Evolutionary conservation across 2,113 vertebrate genomes (phyloP).

Genomic region (Psammodynastes pulverulentus): DNA sequence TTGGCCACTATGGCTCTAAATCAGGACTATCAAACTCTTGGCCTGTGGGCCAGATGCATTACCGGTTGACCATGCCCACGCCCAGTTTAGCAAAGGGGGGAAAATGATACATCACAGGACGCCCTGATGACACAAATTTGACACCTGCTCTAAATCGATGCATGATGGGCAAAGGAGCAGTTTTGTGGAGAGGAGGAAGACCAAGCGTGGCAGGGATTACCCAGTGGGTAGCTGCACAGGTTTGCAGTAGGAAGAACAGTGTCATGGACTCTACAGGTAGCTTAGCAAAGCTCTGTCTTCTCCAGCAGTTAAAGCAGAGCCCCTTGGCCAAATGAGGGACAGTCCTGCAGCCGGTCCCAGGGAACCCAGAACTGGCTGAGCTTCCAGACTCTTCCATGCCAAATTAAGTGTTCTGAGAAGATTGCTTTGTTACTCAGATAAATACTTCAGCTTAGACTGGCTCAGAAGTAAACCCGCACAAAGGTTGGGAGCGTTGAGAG

Average conservation of each 20-base stretch:
- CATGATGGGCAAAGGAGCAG: neutral
- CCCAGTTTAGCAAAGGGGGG: too few relatives aligned
- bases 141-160: neutral
- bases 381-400: neutral
- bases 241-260: neutral
- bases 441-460: neutral
- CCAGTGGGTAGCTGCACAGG: neutral
- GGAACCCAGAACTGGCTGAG: neutral
- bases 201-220: neutral
- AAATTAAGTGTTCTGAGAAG: neutral
- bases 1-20: neutral
- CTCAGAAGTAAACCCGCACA: neutral
- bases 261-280: neutral
- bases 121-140: too few relatives aligned
- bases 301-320: neutral
- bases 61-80: too few relatives aligned
- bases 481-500: neutral
- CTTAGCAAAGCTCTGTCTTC: neutral
- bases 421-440: neutral
- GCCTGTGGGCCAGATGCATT: too few relatives aligned
- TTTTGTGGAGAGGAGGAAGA: neutral
- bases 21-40: too few relatives aligned
- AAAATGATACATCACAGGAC: too few relatives aligned
- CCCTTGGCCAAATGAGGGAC: neutral
- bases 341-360: neutral